Evolutionary conservation across 2,797 vertebrate species (phyloP).

Genomic region (Rhinogobio ventralis): DNA sequence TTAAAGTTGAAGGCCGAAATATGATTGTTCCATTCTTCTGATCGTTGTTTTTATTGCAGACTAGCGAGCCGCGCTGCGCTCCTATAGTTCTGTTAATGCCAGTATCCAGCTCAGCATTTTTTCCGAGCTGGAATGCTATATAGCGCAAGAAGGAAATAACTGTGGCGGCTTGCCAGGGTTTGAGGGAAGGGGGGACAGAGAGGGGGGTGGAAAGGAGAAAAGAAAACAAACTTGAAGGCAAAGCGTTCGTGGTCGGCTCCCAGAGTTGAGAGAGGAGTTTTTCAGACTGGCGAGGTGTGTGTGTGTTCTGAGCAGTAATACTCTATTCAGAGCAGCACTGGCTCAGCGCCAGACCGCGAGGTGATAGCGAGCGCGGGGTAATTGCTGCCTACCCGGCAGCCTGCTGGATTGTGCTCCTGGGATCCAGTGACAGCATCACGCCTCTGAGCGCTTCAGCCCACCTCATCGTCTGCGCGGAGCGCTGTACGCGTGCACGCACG

Average conservation of each 20-base stretch:
- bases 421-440: conserved; percentile 58
- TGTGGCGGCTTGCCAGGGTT: conserved; percentile 67
- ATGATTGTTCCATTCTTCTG: conserved; percentile 4
- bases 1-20: not conserved
- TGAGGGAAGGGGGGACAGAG: conserved; percentile 56
- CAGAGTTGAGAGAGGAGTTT: conserved; percentile 17
- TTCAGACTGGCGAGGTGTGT: not conserved
- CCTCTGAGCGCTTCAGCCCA: conserved; percentile 45
- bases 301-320: conserved; percentile 9
- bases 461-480: not conserved
- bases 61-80: not conserved
- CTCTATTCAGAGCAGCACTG: conserved; percentile 60
- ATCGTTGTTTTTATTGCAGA: conserved; percentile 10
- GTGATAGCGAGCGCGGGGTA: conserved; percentile 70
- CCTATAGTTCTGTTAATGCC: conserved; percentile 50
- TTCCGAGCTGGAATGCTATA: conserved; percentile 53
- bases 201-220: conserved; percentile 57
- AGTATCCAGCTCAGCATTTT: conserved; percentile 62
- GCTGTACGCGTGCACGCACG: conserved; percentile 10
- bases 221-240: conserved; percentile 59
- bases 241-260: conserved; percentile 44
- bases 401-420: conserved; percentile 58
- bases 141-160: conserved; percentile 65
- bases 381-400: conserved; percentile 78
- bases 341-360: conserved; percentile 67